phyloP scores from a whole-genome alignment of 2,888 invertebrate species.

The Oconnorella tubifera region DNA sequence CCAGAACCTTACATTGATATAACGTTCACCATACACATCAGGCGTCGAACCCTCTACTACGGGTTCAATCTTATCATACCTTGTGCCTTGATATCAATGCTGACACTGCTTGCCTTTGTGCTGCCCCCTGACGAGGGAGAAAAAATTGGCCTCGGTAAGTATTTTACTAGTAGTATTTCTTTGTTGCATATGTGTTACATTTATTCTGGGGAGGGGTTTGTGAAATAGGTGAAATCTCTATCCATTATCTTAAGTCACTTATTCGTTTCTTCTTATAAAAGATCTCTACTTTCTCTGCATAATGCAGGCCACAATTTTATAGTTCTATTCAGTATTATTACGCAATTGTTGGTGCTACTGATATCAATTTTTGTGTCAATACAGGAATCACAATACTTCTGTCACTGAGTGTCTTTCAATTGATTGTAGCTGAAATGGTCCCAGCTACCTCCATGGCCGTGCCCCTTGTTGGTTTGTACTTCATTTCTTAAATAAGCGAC shows the following conservation, averaged over 20 bases:
- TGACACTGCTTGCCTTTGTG: constrained; percentile 36
- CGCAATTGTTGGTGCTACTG: too few species aligned
- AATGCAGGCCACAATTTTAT: too few species aligned
- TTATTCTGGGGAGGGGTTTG: too few species aligned
- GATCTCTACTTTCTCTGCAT: too few species aligned
- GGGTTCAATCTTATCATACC: constrained; percentile 40
- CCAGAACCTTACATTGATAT: constrained; percentile 40
- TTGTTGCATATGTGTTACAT: too few species aligned
- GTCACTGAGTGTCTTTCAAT: constrained; percentile 35
- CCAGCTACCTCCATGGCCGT: constrained; percentile 36
- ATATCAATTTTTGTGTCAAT: too few species aligned
- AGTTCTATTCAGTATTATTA: too few species aligned
- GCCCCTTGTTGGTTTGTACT: constrained; percentile 32
- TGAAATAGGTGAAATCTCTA: too few species aligned
- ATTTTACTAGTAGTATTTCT: too few species aligned
- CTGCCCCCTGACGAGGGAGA: constrained; percentile 39
- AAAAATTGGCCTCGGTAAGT: constrained; percentile 39
- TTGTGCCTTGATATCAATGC: constrained; percentile 38
- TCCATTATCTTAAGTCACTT: too few species aligned
- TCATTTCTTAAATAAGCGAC: too few species aligned
- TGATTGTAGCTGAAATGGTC: constrained; percentile 37
- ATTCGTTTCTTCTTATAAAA: too few species aligned
- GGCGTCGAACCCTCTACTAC: constrained; percentile 32
- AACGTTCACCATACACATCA: constrained; percentile 38
- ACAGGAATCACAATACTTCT: constrained; percentile 37